Base-by-base conservation (phyloP, 2,797 vertebrate genomes). In the Menidia menidia region DNA sequence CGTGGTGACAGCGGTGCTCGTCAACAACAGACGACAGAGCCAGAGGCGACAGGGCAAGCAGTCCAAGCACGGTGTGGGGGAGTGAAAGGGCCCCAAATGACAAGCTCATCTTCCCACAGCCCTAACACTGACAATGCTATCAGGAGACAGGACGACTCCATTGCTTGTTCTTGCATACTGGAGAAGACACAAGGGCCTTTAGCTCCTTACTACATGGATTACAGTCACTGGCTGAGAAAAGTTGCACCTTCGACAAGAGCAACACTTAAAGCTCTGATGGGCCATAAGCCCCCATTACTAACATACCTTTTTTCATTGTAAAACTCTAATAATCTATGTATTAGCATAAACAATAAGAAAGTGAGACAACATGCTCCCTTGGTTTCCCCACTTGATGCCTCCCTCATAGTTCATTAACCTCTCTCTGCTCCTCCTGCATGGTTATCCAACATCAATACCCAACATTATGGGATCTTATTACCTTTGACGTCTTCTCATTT, bases 1-100 rank as follows among this genome's bases (percentile, higher is more conserved):
- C 35, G 54, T 71, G 83, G 78, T 86, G 89, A 89, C 88, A 85
- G 84, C 44, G 4, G 61, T 7, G 51, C 74, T 60, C 64, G 30
- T 89, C 80, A 80, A 31, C 65, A 39, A 56, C 66, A 41, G 68
- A 73, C 7, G 42, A 55, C 58, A 57, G 43, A 77, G 78, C 84
- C 55, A 45, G 81, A 86, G 84, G 84, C 39, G 82, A 87, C 90
- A 83, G 62, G 73, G 53, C 81, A 63, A 63, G 65, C 58, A 51
- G 67, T 70, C 64, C 75, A 8, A 44, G 55, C 42, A 8, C 68
- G 16, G 43, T 44, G 77, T 41, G 81, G 74, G 73, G 58, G 75
- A 83, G 64, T 25, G 31, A 74, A 73, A 69, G 78, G 63, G 48
- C 65, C 52, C 67, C 2, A 3, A 63, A 55, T 68, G 83, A 89